Base-by-base conservation (phyloP, 2,888 invertebrate species). In the Ochropleura leucogaster region DNA sequence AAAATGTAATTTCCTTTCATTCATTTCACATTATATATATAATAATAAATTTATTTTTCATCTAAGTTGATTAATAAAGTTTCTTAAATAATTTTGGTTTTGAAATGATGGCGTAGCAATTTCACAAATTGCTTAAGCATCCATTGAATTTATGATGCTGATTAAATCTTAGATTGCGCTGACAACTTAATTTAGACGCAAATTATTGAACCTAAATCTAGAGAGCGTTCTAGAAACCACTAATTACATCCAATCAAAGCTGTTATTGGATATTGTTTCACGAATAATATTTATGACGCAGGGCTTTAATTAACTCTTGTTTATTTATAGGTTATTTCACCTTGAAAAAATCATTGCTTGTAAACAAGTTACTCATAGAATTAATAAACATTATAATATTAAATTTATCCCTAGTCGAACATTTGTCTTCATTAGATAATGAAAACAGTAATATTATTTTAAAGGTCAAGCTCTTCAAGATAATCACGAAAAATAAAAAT, bases 191-290 rank as follows among this genome's bases (percentile, higher is more conserved):
- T 47, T 10, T 12, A 18, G 10, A 18, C 46, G n/a, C 42, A 12
- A 64, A 65, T 64, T 6, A 44, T 64, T 16, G 0, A 9, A 64
- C 9, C 16, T 7, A 30, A 47, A 44, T 55, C n/a, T 49, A 16
- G 14, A 44, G 30, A 8, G 47, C 30, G 63, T 55, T 74, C 63
- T 55, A n/a, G 30, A 30, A 75, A 4, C 42, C 7, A 49, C 63
- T n/a, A 30, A 18, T 8, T 30, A 20, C 9, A 62, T 47, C 6
- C n/a, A 40, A 66, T 66, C 44, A 57, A 40, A 44, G n/a, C 18
- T 40, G n/a, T 74, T 64, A 74, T 40, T 57, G 16, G n/a, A 76
- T 65, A 76, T 67, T 18, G 49, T 59, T 66, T 67, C 46, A 40
- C 20, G 14, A 51, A 40, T 20, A 14, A 77, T 65, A 65, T 74